phyloP scores from a whole-genome alignment of 2,113 vertebrate species.

The Ascaphus truei region DNA sequence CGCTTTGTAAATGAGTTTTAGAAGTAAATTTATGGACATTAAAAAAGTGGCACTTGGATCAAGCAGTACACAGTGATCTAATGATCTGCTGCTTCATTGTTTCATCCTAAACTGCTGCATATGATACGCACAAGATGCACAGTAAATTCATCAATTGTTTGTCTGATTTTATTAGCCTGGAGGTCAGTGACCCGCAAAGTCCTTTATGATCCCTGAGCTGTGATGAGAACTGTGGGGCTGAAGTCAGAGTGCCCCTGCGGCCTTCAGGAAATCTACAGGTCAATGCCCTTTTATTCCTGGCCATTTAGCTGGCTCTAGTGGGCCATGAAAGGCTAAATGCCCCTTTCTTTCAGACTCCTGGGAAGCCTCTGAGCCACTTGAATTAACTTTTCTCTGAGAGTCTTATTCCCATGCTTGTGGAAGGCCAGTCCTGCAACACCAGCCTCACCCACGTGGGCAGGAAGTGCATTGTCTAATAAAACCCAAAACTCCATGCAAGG shows the following conservation, averaged over 20 bases:
- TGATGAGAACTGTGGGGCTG: constrained; percentile 45
- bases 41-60: no score
- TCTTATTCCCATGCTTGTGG: constrained; percentile 56
- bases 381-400: constrained; percentile 60
- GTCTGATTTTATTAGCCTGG: constrained; percentile 43
- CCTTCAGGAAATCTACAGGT: constrained; percentile 58
- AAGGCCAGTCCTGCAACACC: constrained; percentile 44
- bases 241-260: constrained; percentile 35
- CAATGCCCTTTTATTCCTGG: constrained; percentile 69
- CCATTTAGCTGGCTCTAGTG: constrained; percentile 62
- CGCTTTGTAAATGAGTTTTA: no score
- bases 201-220: constrained; percentile 49
- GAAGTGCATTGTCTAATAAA: no score
- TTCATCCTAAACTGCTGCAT: constrained; percentile 27
- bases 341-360: constrained; percentile 56
- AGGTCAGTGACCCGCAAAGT: constrained; percentile 49
- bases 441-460: no score
- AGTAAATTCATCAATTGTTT: constrained; percentile 41
- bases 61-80: no score
- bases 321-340: constrained; percentile 65
- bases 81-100: no score
- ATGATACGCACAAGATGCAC: constrained; percentile 41
- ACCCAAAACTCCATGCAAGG: no score
- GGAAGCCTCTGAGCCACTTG: constrained; percentile 54
- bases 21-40: no score